phyloP scores from a whole-genome alignment of 1,140 invertebrate genomes.

The Psilanteris sp. region DNA sequence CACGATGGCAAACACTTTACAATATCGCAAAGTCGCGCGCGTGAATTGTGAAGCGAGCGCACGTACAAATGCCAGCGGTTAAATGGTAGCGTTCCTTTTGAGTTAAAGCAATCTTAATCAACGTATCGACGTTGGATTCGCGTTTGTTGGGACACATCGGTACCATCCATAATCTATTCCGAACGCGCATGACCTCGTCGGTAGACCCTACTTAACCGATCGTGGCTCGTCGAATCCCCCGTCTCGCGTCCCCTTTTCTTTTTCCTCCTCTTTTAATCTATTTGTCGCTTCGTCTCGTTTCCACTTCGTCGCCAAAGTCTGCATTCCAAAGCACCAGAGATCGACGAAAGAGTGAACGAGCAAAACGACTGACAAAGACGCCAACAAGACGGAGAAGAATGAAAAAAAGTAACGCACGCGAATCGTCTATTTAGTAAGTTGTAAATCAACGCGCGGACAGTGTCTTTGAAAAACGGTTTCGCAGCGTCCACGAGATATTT shows the following conservation, averaged over 20 bases:
- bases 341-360: conserved; percentile 10
- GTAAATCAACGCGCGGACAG: conserved; percentile 69
- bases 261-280: conserved; percentile 43
- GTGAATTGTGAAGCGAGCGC: too few relatives aligned
- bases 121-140: conserved; percentile 16
- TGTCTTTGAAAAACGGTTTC: conserved; percentile 67
- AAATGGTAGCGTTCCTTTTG: too few relatives aligned
- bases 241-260: conserved; percentile 30
- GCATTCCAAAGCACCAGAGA: conserved; percentile 65
- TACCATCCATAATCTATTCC: conserved; percentile 64
- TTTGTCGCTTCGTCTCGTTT: conserved; percentile 55
- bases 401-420: conserved; percentile 26
- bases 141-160: conserved; percentile 31
- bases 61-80: too few relatives aligned
- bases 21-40: too few relatives aligned
- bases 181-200: conserved; percentile 65
- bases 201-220: conserved; percentile 66
- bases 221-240: conserved; percentile 47
- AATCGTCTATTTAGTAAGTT: conserved; percentile 68
- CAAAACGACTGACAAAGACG: conserved; percentile 14
- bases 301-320: conserved; percentile 55
- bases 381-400: conserved; percentile 14
- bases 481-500: conserved; percentile 35
- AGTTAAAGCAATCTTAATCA: conserved; percentile 1
- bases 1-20: too few relatives aligned